Conservation (phyloP, 2,888 invertebrate genomes). For the Parapristionchus giblindavisi region DNA sequence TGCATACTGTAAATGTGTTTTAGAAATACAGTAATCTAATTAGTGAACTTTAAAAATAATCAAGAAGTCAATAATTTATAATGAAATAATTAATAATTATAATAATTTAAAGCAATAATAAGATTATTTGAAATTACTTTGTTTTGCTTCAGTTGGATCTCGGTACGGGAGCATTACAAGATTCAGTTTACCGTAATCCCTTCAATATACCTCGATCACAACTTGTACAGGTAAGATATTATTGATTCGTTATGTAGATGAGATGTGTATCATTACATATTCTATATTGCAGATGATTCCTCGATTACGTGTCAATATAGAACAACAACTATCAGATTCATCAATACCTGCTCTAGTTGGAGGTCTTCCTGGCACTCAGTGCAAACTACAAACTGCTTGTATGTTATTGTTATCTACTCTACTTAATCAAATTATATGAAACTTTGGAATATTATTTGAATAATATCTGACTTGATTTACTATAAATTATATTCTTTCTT, state of each 20-base stretch:
- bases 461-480: too few species aligned
- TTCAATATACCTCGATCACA: conserved; percentile 87
- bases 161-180: background rate
- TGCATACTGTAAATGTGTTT: too few species aligned
- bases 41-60: too few species aligned
- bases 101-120: too few species aligned
- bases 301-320: conserved; percentile 90
- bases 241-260: conserved; percentile 3
- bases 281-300: conserved; percentile 90
- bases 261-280: conserved; percentile 63
- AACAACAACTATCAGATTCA: conserved; percentile 43
- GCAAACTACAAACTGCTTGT: conserved; percentile 82
- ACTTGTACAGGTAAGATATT: conserved; percentile 18
- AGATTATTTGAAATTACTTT: background rate
- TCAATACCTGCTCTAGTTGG: conserved; percentile 58
- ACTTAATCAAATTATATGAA: conserved; percentile 28
- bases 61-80: too few species aligned
- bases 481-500: too few species aligned
- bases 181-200: conserved; percentile 84
- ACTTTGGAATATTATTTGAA: background rate
- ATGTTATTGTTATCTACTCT: too few species aligned
- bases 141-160: conserved; percentile 35
- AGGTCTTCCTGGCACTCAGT: conserved; percentile 78
- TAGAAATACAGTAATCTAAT: background rate
- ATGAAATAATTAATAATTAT: too few species aligned